Conservation (phyloP, 1,140 invertebrate genomes). For the Trichomalopsis sarcophagae region DNA sequence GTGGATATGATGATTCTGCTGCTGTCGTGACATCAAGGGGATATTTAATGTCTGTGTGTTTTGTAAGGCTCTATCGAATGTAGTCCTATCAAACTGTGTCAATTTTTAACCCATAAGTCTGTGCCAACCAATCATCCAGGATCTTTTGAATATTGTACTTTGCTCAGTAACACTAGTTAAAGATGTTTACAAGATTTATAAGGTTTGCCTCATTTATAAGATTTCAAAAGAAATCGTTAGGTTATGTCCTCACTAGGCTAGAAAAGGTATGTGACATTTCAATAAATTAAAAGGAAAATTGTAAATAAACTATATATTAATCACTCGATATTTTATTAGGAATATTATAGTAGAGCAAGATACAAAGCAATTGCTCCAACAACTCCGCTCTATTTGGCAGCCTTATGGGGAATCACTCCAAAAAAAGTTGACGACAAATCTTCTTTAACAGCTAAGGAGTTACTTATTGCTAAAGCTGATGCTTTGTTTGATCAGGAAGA, state of each 20-base stretch:
- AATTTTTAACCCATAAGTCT: neutral
- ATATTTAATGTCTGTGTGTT: neutral
- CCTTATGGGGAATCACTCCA: slow-evolving; percentile 57
- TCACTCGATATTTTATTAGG: slow-evolving; percentile 14
- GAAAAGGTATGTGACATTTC: slow-evolving; percentile 21
- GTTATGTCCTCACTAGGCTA: slow-evolving; percentile 8
- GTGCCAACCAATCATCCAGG: neutral
- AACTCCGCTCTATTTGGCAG: slow-evolving; percentile 51
- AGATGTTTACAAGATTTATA: slow-evolving; percentile 42
- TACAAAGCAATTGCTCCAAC: neutral
- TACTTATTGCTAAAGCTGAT: slow-evolving; percentile 68
- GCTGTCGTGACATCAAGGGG: neutral
- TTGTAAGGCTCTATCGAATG: neutral
- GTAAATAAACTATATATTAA: neutral
- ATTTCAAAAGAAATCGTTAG: slow-evolving; percentile 38
- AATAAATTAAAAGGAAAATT: slow-evolving; percentile 1
- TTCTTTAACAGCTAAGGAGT: slow-evolving; percentile 61
- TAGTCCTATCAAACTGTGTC: neutral
- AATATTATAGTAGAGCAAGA: slow-evolving; percentile 8
- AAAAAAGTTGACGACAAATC: slow-evolving; percentile 53
- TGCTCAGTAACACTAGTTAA: neutral
- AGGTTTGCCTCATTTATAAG: slow-evolving; percentile 12
- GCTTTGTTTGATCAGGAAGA: slow-evolving; percentile 68
- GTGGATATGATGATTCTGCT: neutral
- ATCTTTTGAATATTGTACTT: neutral